Percentiles rank a stretch among this genome's conserved stretches.
These are phyloP conservation scores for Cremastinae sp. DNA, from an alignment of 2,888 invertebrate species.

Conservation along the genomic window DNA sequence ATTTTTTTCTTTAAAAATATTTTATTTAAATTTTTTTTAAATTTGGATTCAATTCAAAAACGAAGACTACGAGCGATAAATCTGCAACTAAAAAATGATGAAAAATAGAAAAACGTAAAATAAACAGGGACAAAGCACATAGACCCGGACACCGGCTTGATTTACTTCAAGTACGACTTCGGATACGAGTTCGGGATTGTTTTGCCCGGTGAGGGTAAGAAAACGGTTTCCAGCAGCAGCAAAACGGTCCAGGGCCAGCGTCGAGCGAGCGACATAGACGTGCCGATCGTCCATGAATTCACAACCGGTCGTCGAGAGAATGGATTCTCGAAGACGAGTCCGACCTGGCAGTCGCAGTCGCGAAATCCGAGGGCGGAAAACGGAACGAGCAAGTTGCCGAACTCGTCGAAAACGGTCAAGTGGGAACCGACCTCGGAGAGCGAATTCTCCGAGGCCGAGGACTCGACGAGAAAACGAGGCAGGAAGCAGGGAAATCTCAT, in stretches of 20 bases:
- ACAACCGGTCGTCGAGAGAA: slow-evolving; percentile 75
- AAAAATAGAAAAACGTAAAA: slow-evolving; percentile 29
- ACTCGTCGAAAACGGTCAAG: slow-evolving; percentile 81
- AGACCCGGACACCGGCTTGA: slow-evolving; percentile 88
- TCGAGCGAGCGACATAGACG: slow-evolving; percentile 83
- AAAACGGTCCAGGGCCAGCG: slow-evolving; percentile 82
- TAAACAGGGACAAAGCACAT: slow-evolving; percentile 87
- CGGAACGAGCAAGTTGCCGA: slow-evolving; percentile 61
- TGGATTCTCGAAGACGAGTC: slow-evolving; percentile 70
- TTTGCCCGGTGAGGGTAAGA: slow-evolving; percentile 85
- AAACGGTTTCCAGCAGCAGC: slow-evolving; percentile 75
- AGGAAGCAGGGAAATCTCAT: slow-evolving; percentile 73
- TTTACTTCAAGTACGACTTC: slow-evolving; percentile 91
- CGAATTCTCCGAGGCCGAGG: slow-evolving; percentile 84
- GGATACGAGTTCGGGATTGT: slow-evolving; percentile 90
- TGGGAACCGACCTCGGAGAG: slow-evolving; percentile 85
- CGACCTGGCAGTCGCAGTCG: slow-evolving; percentile 59
- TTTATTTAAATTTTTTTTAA: too few species aligned
- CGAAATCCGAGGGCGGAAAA: slow-evolving; percentile 45
- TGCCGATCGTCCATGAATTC: slow-evolving; percentile 86
- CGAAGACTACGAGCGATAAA: too few species aligned
- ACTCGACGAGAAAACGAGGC: slow-evolving; percentile 77
- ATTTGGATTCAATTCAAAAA: too few species aligned
- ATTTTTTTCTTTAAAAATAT: too few species aligned
- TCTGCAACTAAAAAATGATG: background rate